Conservation (phyloP, 2,113 vertebrate genomes). For the Melanerpes aurifrons region DNA sequence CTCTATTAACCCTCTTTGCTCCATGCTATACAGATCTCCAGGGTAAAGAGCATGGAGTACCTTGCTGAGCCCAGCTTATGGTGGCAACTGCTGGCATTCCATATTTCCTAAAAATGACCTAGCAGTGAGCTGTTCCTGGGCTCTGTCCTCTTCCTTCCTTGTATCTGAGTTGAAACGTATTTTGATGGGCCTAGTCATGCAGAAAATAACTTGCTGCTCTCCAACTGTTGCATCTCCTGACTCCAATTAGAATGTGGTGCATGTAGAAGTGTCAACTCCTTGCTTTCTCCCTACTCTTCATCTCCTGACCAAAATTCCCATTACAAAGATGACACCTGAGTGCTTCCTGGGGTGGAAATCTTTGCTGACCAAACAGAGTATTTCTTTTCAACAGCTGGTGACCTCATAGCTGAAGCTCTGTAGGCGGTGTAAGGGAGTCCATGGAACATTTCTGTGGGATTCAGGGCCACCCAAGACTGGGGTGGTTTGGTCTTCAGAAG, state of each 20-base stretch:
- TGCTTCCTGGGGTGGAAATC: slow-evolving; percentile 39
- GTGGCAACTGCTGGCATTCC: not conserved
- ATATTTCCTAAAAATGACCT: not conserved
- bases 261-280: slow-evolving; percentile 50
- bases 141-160: slow-evolving; percentile 12
- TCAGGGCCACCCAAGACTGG: not conserved
- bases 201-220: slow-evolving; percentile 49
- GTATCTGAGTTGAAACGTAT: slow-evolving; percentile 27
- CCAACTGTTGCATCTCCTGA: slow-evolving; percentile 47
- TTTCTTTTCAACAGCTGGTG: not conserved
- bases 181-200: slow-evolving; percentile 48
- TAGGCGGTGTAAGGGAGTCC: not conserved
- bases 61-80: not conserved
- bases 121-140: not conserved
- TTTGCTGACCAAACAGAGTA: not conserved
- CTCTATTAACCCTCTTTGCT: not conserved
- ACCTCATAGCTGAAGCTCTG: not conserved
- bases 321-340: slow-evolving; percentile 65
- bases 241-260: slow-evolving; percentile 71
- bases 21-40: not conserved
- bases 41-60: not conserved
- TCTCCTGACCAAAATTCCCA: slow-evolving; percentile 48
- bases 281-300: not conserved
- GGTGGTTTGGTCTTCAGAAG: too few relatives aligned
- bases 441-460: not conserved